Evolutionary conservation across 2,113 vertebrate genomes (phyloP).

Genomic region (Aleadryas rufinucha): DNA sequence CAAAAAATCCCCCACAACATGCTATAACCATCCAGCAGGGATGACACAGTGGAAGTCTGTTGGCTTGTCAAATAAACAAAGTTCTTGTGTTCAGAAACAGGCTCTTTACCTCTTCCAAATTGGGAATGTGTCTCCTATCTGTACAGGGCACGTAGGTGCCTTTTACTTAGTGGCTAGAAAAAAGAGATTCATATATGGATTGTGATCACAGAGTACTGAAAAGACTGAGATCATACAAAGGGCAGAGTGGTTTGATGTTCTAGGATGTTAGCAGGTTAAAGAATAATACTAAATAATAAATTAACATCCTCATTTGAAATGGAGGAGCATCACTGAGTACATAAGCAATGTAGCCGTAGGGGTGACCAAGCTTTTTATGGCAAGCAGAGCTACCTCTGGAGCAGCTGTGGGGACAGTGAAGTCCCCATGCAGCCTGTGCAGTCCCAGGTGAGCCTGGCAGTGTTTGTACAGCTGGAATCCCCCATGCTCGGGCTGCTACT

Average conservation of each 20-base stretch:
- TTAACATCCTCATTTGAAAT: neutral
- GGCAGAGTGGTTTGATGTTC: neutral
- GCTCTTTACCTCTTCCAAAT: neutral
- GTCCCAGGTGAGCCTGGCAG: neutral
- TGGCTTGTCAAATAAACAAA: neutral
- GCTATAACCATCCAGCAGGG: neutral
- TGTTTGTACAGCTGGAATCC: neutral
- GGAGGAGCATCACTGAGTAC: neutral
- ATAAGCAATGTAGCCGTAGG: neutral
- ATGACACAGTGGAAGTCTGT: neutral
- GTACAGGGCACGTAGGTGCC: neutral
- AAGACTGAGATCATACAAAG: neutral
- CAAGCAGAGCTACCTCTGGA: neutral
- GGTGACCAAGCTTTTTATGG: fast-evolving
- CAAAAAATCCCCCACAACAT: neutral
- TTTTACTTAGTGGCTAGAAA: neutral
- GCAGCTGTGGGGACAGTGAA: neutral
- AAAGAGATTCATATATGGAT: neutral
- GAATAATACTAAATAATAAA: neutral
- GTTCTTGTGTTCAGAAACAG: neutral
- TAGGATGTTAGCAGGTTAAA: neutral
- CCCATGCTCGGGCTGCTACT: fast-evolving
- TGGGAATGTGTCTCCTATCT: neutral
- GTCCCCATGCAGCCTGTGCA: neutral
- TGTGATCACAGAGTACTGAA: neutral